Evolutionary conservation across 2,113 vertebrate genomes (phyloP), one percentile per base, ranked within the genome.

Genomic region (Colinus virginianus): DNA sequence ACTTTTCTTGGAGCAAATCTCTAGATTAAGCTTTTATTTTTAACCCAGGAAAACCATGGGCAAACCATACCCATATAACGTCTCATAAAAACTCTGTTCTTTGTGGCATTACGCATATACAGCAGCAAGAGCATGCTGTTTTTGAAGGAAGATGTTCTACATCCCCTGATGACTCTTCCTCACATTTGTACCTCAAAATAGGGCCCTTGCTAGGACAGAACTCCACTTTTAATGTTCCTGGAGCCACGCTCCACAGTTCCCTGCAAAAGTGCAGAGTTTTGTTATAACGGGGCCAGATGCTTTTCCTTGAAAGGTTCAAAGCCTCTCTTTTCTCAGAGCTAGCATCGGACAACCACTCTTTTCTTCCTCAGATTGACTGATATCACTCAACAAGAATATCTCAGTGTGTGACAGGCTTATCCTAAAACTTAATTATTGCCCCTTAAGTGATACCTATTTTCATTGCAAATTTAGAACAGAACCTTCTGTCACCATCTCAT

Each of bases 381-480:
- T 85, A 84, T 1, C 93, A 90, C 64, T 95, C 90, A 93, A 8
- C 67, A 88, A 43, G 76, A 93, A 88, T 88, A 61, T 90, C 56
- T 48, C 42, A 71, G 71, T 0, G 20, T n/a, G 72, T 79, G 90
- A 95, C 91, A 95, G 89, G 91, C 93, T 89, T 89, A 94, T 91
- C 84, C 91, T 90, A 69, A 78, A 95, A 97, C 87, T 59, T 90
- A 90, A 79, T 92, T 94, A 84, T 26, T 96, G 87, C 78, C 89
- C 89, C 89, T 77, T 36, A 87, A 81, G 71, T 87, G 94, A 95
- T 89, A 90, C 64, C 84, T 95, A 89, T 85, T 95, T 92, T 94
- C 87, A 89, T 95, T 92, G 94, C 91, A 95, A 94, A 96, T 95
- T 82, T 92, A 82, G 94, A 95, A 94, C 71, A 93, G 93, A 95